Conservation (phyloP, 1,140 invertebrate species). For the Atta texana region DNA sequence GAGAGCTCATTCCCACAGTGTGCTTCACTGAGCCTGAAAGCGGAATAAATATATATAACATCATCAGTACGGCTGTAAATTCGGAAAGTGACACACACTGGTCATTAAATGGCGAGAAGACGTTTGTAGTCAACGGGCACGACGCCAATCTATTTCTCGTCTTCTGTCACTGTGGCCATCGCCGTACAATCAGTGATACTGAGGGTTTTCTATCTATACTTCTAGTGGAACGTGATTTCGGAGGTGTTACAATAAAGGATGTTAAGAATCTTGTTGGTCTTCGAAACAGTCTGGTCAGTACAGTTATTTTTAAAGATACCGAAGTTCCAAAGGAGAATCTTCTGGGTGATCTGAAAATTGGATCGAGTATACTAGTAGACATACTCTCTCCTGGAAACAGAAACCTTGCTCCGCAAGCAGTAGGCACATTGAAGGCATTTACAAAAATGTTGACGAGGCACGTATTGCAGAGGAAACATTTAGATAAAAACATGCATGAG, state of each 20-base stretch:
- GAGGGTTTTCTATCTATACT: conserved; percentile 89
- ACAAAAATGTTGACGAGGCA: conserved; percentile 87
- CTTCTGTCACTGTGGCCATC: conserved; percentile 79
- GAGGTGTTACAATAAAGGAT: conserved; percentile 90
- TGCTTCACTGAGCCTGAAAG: conserved; percentile 84
- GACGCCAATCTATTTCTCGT: conserved; percentile 86
- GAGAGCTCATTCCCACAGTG: conserved; percentile 84
- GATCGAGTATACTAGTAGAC: conserved; percentile 72
- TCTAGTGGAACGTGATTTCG: conserved; percentile 90
- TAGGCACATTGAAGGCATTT: conserved; percentile 84
- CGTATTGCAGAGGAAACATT: conserved; percentile 89
- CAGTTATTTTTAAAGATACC: conserved; percentile 85
- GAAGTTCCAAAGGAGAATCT: conserved; percentile 83
- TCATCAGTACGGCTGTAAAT: conserved; percentile 79
- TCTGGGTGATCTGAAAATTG: conserved; percentile 79
- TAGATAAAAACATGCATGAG: conserved; percentile 87
- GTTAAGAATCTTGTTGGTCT: conserved; percentile 93
- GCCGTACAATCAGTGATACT: conserved; percentile 8
- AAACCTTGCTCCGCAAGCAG: conserved; percentile 79
- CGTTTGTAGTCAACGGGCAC: conserved; percentile 84
- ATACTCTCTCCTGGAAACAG: conserved; percentile 79
- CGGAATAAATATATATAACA: conserved; percentile 76
- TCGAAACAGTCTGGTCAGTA: conserved; percentile 81
- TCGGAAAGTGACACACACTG: conserved; percentile 79
- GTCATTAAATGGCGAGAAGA: conserved; percentile 86